Conservation (phyloP, 2,888 invertebrate species). For the Laothoe populi region DNA sequence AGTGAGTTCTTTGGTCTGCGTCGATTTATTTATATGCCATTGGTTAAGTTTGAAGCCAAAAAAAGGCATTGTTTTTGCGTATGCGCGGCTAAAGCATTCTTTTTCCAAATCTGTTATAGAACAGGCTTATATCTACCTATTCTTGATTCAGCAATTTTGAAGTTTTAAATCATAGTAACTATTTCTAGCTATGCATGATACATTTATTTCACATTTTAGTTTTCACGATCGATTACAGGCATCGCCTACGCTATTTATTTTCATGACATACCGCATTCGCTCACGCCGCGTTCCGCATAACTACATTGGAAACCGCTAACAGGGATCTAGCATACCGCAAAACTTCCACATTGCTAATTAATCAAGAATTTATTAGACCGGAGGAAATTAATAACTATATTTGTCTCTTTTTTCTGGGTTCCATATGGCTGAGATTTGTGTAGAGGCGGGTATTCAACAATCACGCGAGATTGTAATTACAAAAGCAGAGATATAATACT, state of each 20-base stretch:
- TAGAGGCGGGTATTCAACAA: neutral
- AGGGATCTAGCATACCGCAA: slow-evolving; percentile 41
- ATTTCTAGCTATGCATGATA: neutral
- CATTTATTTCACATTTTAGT: slow-evolving; percentile 4
- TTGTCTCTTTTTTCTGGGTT: neutral
- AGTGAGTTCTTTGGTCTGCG: too few species aligned
- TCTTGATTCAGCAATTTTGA: too few species aligned
- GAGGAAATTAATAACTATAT: slow-evolving; percentile 19
- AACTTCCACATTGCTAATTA: slow-evolving; percentile 29
- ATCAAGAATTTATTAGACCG: slow-evolving; percentile 19
- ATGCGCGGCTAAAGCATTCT: too few species aligned
- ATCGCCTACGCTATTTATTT: slow-evolving; percentile 40
- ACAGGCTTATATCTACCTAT: too few species aligned
- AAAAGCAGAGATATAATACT: neutral
- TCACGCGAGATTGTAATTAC: neutral
- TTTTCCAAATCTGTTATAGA: too few species aligned
- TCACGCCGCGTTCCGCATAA: slow-evolving; percentile 78
- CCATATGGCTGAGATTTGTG: neutral
- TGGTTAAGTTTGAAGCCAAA: too few species aligned
- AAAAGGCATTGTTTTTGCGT: too few species aligned
- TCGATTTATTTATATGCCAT: too few species aligned
- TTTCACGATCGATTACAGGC: slow-evolving; percentile 26
- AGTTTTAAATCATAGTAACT: too few species aligned
- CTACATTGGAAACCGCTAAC: slow-evolving; percentile 73
- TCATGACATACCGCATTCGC: slow-evolving; percentile 59